phyloP scores from a whole-genome alignment of 2,797 vertebrate genomes.

The Sebastes miniatus region DNA sequence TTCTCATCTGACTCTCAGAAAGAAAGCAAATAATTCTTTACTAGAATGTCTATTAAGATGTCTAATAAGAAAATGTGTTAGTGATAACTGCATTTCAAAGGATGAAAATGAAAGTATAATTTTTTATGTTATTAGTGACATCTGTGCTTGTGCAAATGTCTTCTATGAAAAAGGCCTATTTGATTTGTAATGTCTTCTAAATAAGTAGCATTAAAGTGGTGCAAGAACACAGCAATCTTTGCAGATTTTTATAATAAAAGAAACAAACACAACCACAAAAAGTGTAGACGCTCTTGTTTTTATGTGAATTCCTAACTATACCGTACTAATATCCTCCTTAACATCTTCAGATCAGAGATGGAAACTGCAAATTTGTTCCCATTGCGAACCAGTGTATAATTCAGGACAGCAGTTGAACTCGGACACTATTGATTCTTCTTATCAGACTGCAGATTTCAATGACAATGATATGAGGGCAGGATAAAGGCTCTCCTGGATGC shows the following conservation, averaged over 20 bases:
- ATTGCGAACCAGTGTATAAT: not conserved
- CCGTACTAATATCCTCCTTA: not conserved
- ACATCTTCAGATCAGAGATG: not conserved
- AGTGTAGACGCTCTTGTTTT: no score
- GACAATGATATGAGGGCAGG: not conserved
- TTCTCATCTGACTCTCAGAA: no score
- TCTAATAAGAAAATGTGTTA: not conserved
- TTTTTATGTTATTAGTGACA: not conserved
- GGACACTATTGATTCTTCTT: slow-evolving; percentile 1
- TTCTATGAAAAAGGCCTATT: not conserved
- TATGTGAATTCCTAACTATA: no score
- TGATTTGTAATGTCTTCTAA: not conserved
- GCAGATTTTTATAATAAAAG: not conserved
- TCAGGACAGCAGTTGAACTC: not conserved
- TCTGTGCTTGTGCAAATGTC: not conserved
- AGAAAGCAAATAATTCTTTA: not conserved
- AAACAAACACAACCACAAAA: not conserved
- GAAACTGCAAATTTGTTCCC: not conserved
- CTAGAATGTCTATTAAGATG: not conserved
- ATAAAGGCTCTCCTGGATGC: not conserved
- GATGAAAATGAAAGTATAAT: not conserved
- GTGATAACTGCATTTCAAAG: not conserved
- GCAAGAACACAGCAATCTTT: not conserved
- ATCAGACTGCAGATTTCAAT: not conserved
- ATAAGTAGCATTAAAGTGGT: not conserved